Evolutionary conservation across 2,797 vertebrate species (phyloP).

Genomic region (Sus cebifrons): DNA sequence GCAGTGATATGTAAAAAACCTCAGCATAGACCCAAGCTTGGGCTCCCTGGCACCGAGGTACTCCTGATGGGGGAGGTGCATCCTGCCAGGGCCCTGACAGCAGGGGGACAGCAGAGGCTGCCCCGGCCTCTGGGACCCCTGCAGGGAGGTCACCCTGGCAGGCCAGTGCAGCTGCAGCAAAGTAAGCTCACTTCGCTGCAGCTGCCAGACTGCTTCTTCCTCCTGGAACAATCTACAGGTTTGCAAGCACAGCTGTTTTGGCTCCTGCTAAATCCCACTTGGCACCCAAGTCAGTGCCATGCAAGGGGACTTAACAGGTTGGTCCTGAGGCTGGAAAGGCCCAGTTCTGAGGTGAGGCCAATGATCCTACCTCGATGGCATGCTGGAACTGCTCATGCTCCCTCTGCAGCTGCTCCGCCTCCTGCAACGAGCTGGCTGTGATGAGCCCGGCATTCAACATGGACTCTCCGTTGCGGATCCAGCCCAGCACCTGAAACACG

Average conservation of each 20-base stretch:
- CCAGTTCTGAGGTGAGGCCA: fast-evolving
- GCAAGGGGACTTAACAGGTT: fast-evolving
- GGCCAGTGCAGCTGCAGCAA: fast-evolving
- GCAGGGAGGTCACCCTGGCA: fast-evolving
- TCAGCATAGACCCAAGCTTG: fast-evolving
- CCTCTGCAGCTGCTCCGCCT: slow-evolving; percentile 98
- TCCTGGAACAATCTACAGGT: fast-evolving
- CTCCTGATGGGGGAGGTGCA: background rate
- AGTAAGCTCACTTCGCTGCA: background rate
- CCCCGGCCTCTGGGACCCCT: fast-evolving
- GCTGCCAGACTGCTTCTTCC: background rate
- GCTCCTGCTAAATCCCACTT: background rate
- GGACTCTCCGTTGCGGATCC: slow-evolving; percentile 99
- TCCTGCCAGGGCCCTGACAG: background rate
- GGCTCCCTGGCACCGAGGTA: background rate
- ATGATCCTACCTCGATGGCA: slow-evolving; percentile 95
- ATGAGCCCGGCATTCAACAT: slow-evolving; percentile 99
- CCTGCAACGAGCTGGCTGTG: slow-evolving; percentile 98
- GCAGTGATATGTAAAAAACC: background rate
- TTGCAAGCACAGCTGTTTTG: fast-evolving
- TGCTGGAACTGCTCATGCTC: slow-evolving; percentile 99
- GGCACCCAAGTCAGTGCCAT: background rate
- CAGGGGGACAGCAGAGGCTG: background rate
- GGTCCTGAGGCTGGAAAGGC: background rate
- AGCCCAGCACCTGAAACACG: slow-evolving; percentile 95